Base-by-base conservation (phyloP, 2,888 invertebrate genomes). In the Carabus problematicus region DNA sequence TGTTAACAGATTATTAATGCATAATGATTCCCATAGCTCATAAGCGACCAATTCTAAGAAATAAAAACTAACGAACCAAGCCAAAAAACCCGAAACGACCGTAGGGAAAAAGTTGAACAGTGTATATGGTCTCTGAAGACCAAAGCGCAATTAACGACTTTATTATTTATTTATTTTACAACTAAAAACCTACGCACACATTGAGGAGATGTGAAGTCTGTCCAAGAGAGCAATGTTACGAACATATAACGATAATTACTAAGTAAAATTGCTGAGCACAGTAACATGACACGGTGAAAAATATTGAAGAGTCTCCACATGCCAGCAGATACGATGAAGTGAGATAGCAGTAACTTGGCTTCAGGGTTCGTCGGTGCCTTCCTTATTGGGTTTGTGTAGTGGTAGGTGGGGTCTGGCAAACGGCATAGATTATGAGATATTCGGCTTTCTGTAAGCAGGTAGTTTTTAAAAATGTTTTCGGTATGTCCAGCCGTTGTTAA, bases 401-500 rank as follows among this genome's bases (percentile, higher is more conserved):
- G 29, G n/a, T 29, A 56, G 56, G 39, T 12, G 14, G 56, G 56
- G 54, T n/a, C 52, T 16, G n/a, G 14, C 8, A 16, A 52, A 56
- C 6, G n/a, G 16, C 16, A 59, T 42, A 59, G 66, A 67, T 67
- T 58, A 67, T 67, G 66, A 58, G 59, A 67, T 64, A 64, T 64
- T 64, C 39, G 47, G 43, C 45, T 43, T 58, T 58, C n/a, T 18
- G 60, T 71, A 75, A 75, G 78, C 81, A 81, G 81, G 81, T 81
- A 81, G 80, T 80, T 80, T 79, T 79, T 76, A 79, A 80, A 79
- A 76, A 77, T 76, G 70, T 74, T 73, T 71, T 54, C 67, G 71
- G 71, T 66, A 75, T 75, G 76, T 74, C 73, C 74, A 75, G 73
- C 74, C 74, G 78, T 79, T 79, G 80, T 79, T 79, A 79, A 78